Base-by-base conservation (phyloP, 2,113 vertebrate genomes). In the Seriola aureovittata region DNA sequence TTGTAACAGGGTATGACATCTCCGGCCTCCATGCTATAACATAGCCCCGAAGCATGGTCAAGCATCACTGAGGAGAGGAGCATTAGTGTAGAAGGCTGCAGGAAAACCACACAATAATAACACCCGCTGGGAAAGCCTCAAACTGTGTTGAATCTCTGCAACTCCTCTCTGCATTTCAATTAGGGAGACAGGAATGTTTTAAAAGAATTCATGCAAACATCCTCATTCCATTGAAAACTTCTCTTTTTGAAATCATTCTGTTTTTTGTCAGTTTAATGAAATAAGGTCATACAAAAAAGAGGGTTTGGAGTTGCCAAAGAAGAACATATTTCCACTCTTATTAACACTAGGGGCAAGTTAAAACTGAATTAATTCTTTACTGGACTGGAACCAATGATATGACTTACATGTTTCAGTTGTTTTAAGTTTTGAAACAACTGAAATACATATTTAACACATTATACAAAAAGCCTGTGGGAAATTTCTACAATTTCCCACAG, bases 61-160 rank as follows among this genome's bases (percentile, higher is more conserved):
- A 79, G 86, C 81, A 85, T 90, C 81, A 69, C 73, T 88, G 86
- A 80, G 42, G 69, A 82, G 80, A 75, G 63, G 32, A 70, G 71
- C 76, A 89, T 88, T 88, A 87, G 80, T 84, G 88, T 76, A 69
- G 85, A 89, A 77, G 81, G 89, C 80, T 89, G 77, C 83, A 87
- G 87, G 68, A 89, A 86, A 90, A 86, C 46, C 68, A 36, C 76
- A 91, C 85, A 89, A 92, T 90, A 93, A 92, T 87, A 90, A 92
- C 88, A 82, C 88, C 92, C 88, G 50, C 34, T 92, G 93, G 93
- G 91, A 92, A 67, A 71, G 34, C 84, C 89, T 78, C 46, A 59
- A 36, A 78, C 83, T 52, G 32, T 36, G 59, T 11, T 59, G 71
- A 67, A 78, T 71, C 73, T 46, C 65, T 50, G 57, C 69, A 54